Percentiles rank a stretch among this genome's conserved stretches.
Conservation (phyloP, 2,113 vertebrate genomes). For the Gadus macrocephalus region DNA sequence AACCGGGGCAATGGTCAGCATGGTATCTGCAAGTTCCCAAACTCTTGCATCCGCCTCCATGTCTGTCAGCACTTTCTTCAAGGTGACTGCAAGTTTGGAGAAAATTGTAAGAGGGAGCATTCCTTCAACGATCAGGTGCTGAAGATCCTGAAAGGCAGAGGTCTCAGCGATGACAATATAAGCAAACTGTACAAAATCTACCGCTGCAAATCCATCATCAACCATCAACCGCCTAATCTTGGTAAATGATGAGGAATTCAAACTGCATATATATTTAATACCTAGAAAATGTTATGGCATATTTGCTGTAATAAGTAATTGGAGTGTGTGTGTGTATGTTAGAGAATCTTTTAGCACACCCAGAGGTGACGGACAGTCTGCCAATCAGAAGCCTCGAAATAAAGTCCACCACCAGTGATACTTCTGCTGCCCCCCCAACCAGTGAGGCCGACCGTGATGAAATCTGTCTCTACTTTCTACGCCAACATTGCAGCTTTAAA, state of each 20-base stretch:
- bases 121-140: slow-evolving; percentile 15
- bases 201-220: slow-evolving; percentile 64
- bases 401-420: neutral
- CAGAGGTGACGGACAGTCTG: neutral
- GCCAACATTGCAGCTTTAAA: slow-evolving; percentile 74
- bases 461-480: slow-evolving; percentile 86
- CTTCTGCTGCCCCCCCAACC: slow-evolving; percentile 7
- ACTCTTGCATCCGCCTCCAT: slow-evolving; percentile 67
- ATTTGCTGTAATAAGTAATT: neutral
- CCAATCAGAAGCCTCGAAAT: neutral
- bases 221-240: neutral
- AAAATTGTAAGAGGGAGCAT: slow-evolving; percentile 60
- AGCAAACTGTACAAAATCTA: slow-evolving; percentile 55
- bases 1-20: slow-evolving; percentile 66
- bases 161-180: slow-evolving; percentile 52
- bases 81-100: slow-evolving; percentile 66
- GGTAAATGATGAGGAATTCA: slow-evolving; percentile 25
- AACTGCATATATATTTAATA: neutral
- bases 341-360: slow-evolving; percentile 4
- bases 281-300: neutral
- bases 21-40: slow-evolving; percentile 61
- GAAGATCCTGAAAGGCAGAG: slow-evolving; percentile 43
- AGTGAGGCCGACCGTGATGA: slow-evolving; percentile 68
- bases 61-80: slow-evolving; percentile 67
- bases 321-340: neutral